phyloP scores from a whole-genome alignment of 1,140 invertebrate genomes.

The Drosophila dunni region DNA sequence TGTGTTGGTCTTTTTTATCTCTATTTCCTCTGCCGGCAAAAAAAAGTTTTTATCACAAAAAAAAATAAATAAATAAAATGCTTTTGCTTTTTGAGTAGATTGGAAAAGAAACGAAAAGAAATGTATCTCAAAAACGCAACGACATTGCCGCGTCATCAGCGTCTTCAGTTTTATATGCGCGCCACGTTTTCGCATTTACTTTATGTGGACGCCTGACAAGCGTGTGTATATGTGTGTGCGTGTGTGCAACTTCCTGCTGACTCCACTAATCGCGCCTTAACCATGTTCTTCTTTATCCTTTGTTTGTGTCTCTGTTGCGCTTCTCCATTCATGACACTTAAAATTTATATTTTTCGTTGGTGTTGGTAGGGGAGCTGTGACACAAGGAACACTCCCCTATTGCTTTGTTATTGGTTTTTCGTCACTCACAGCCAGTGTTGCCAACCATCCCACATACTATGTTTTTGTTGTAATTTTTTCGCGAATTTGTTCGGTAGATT shows the following conservation, averaged over 20 bases:
- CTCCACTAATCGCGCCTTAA: slow-evolving; percentile 34
- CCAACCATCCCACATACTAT: background rate
- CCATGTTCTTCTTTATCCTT: slow-evolving; percentile 59
- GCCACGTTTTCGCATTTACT: slow-evolving; percentile 69
- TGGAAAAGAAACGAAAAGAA: slow-evolving; percentile 42
- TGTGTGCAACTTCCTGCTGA: slow-evolving; percentile 74
- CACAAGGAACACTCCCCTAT: slow-evolving; percentile 59
- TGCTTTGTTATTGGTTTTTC: slow-evolving; percentile 23
- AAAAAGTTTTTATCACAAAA: slow-evolving; percentile 58
- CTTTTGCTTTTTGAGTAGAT: slow-evolving; percentile 30
- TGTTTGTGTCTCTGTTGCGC: slow-evolving; percentile 64
- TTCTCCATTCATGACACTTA: slow-evolving; percentile 30
- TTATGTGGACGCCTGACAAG: slow-evolving; percentile 34
- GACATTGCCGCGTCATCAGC: slow-evolving; percentile 71
- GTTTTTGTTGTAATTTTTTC: background rate
- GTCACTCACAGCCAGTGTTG: slow-evolving; percentile 6
- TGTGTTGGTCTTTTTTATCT: slow-evolving; percentile 62
- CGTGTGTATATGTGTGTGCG: slow-evolving; percentile 47
- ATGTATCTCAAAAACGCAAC: slow-evolving; percentile 59
- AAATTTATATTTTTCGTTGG: slow-evolving; percentile 6
- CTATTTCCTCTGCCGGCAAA: slow-evolving; percentile 53
- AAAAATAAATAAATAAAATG: too few species aligned
- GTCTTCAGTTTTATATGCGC: slow-evolving; percentile 61
- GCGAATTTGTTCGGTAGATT: too few species aligned
- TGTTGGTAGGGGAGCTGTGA: slow-evolving; percentile 19